Evolutionary conservation across 1,140 invertebrate species (phyloP).

Genomic region (Vollenhovia emeryi): DNA sequence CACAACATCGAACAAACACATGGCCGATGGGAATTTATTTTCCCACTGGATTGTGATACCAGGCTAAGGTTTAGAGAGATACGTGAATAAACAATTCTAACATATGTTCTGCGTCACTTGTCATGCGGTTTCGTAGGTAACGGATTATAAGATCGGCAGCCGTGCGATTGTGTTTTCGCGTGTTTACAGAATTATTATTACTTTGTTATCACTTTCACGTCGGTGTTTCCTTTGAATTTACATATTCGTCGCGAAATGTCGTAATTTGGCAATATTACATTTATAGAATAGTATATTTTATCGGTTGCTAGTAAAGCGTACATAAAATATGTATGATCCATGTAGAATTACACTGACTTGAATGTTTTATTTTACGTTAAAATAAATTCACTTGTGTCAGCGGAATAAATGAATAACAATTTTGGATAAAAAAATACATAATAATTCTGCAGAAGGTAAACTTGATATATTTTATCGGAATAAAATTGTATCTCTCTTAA

Average conservation of each 20-base stretch:
- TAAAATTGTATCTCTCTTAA: conserved; percentile 5
- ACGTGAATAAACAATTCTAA: conserved; percentile 73
- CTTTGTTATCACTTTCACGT: neutral
- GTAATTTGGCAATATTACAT: conserved; percentile 22
- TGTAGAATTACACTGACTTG: neutral
- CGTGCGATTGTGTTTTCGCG: neutral
- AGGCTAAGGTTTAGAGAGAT: conserved; percentile 64
- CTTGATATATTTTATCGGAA: neutral
- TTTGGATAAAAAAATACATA: neutral
- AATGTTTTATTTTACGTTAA: conserved; percentile 15
- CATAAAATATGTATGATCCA: conserved; percentile 1
- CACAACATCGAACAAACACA: conserved; percentile 70
- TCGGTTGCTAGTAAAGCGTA: neutral
- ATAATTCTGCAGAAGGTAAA: neutral
- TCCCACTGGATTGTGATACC: conserved; percentile 54
- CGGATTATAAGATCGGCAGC: conserved; percentile 44
- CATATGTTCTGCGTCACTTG: conserved; percentile 73
- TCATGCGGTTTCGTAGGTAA: conserved; percentile 48
- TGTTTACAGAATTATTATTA: conserved; percentile 6
- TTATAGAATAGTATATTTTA: neutral
- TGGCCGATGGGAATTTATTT: conserved; percentile 71
- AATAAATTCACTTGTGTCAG: neutral
- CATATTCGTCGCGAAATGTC: neutral
- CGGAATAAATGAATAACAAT: conserved; percentile 14
- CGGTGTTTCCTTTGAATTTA: neutral